A percentile compares a stretch with the other conserved stretches of the same genome.
These are phyloP conservation scores for Typhlichthys subterraneus DNA, from an alignment of 2,797 vertebrate species.

Conservation along the genomic window DNA sequence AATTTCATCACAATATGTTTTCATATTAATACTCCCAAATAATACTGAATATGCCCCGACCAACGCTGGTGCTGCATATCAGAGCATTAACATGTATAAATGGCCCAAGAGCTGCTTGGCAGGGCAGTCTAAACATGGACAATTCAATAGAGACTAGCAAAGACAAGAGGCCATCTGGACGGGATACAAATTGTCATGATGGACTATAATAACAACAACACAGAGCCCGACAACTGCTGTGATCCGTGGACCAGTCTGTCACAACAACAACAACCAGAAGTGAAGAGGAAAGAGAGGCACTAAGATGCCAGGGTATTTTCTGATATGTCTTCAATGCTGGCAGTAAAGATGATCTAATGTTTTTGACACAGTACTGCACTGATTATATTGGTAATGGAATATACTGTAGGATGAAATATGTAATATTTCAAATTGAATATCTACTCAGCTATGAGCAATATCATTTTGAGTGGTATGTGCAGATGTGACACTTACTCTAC, in stretches of 20 bases:
- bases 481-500: too few species aligned
- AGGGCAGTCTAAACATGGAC: constrained; percentile 49
- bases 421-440: too few species aligned
- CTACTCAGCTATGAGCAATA: too few species aligned
- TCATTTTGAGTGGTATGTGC: too few species aligned
- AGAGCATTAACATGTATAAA: constrained; percentile 42
- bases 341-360: neutral
- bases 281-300: constrained; percentile 5
- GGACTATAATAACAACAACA: constrained; percentile 59
- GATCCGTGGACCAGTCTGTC: constrained; percentile 44
- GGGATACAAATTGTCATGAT: constrained; percentile 64
- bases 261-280: constrained; percentile 14
- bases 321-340: constrained; percentile 5
- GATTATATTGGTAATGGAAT: too few species aligned
- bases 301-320: neutral
- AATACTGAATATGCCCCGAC: constrained; percentile 12
- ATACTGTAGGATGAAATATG: too few species aligned
- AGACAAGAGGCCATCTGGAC: constrained; percentile 73
- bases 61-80: constrained; percentile 17
- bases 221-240: constrained; percentile 47
- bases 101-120: constrained; percentile 52
- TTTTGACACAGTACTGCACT: too few species aligned
- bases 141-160: constrained; percentile 64
- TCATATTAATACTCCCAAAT: neutral
- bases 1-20: constrained; percentile 30